These are phyloP conservation scores for Aplysina aerophoba DNA, from an alignment of 37 sponge, comb jelly and placozoan genomes.

Conservation along the genomic window DNA sequence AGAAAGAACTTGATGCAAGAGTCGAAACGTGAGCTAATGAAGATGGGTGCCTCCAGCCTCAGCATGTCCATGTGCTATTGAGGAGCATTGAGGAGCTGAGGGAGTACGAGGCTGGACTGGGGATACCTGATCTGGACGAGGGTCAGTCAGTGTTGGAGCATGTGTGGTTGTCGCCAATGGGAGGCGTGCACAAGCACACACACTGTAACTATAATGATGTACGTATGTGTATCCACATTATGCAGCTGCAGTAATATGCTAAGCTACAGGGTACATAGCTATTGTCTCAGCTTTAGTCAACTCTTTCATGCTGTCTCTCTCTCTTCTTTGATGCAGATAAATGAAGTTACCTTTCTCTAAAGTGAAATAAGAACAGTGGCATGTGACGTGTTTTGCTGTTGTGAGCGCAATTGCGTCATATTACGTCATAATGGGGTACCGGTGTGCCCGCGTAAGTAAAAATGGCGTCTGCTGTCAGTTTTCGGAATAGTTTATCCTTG, in stretches of 20 bases:
- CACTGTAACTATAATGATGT: too few species aligned
- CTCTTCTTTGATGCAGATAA: background rate
- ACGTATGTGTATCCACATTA: too few species aligned
- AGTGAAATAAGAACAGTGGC: background rate
- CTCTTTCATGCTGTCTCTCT: background rate
- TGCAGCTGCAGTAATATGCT: too few species aligned
- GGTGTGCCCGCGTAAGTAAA: too few species aligned
- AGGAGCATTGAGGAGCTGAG: background rate
- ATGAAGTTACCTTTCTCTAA: conserved; percentile 10
- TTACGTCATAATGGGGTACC: too few species aligned
- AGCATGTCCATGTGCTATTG: background rate
- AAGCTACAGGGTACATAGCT: too few species aligned
- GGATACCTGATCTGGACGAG: background rate
- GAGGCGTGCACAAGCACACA: too few species aligned
- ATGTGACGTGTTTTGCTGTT: too few species aligned
- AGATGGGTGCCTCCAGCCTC: background rate
- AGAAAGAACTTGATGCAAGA: background rate
- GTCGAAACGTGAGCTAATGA: background rate
- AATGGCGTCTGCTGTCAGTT: too few species aligned
- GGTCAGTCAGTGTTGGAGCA: background rate
- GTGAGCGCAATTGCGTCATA: too few species aligned
- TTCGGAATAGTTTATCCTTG: background rate
- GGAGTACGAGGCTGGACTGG: background rate
- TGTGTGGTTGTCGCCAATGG: background rate
- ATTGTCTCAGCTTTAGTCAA: background rate